phyloP scores from a whole-genome alignment of 2,888 invertebrate genomes.

The Rhagophthalmus giganteus region DNA sequence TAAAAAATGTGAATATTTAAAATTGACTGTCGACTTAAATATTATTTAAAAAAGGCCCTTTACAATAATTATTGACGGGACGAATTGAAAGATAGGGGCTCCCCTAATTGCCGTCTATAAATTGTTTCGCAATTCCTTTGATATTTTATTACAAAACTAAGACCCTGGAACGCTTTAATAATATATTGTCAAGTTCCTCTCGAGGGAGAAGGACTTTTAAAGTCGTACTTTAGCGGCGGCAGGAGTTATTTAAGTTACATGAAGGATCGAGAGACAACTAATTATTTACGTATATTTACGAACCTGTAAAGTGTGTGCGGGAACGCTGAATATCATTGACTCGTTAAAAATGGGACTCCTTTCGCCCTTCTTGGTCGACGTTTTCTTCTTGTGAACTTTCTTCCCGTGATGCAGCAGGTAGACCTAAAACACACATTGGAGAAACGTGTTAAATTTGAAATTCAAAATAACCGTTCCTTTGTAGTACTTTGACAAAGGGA shows the following conservation, averaged over 20 bases:
- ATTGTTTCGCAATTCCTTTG: too few species aligned
- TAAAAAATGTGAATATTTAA: too few species aligned
- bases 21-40: too few species aligned
- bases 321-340: slow-evolving; percentile 82
- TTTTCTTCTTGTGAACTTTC: slow-evolving; percentile 81
- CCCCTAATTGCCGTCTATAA: too few species aligned
- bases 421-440: slow-evolving; percentile 57
- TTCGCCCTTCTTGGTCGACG: slow-evolving; percentile 73
- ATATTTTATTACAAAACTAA: too few species aligned
- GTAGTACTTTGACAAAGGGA: slow-evolving; percentile 77
- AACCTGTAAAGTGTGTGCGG: slow-evolving; percentile 70
- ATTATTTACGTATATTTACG: slow-evolving; percentile 11
- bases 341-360: slow-evolving; percentile 80
- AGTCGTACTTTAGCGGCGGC: neutral
- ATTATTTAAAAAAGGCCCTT: too few species aligned
- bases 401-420: slow-evolving; percentile 79
- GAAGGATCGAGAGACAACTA: neutral
- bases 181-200: too few species aligned
- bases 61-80: too few species aligned
- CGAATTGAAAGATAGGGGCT: too few species aligned
- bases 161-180: too few species aligned
- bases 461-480: slow-evolving; percentile 3
- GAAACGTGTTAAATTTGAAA: slow-evolving; percentile 9
- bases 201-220: too few species aligned
- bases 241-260: neutral